Evolutionary conservation across 2,113 vertebrate species (phyloP).

Genomic region (Chaetorhynchus papuensis): DNA sequence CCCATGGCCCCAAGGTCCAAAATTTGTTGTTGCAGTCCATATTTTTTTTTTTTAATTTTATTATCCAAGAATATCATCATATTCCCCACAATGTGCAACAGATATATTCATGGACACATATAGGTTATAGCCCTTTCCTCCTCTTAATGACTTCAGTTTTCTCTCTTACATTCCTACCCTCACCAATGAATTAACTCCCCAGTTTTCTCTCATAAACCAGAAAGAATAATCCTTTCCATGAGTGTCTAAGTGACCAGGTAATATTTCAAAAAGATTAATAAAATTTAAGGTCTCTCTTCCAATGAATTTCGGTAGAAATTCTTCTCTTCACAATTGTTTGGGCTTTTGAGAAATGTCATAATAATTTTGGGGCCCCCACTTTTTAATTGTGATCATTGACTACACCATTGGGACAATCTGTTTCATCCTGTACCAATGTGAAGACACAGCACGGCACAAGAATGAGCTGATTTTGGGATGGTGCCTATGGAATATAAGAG

Average conservation of each 20-base stretch:
- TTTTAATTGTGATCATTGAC: neutral
- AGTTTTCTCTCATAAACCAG: neutral
- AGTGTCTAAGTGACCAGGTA: neutral
- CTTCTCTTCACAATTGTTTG: neutral
- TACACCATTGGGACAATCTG: neutral
- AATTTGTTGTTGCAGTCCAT: neutral
- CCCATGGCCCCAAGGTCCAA: fast-evolving
- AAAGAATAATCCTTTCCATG: neutral
- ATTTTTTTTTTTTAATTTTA: neutral
- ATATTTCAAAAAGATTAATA: neutral
- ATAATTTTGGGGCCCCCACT: fast-evolving
- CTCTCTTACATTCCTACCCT: neutral
- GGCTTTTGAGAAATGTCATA: neutral
- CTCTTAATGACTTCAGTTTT: neutral
- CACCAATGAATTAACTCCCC: neutral
- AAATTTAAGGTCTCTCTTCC: neutral
- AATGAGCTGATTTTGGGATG: neutral
- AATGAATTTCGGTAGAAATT: neutral
- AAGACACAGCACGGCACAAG: fast-evolving
- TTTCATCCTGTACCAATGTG: neutral
- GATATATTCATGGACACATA: neutral
- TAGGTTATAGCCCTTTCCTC: neutral
- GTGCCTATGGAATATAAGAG: neutral
- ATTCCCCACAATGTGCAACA: neutral
- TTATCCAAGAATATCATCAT: neutral